Base-by-base conservation (phyloP, 2,113 vertebrate species). In the Anarrhichthys ocellatus region DNA sequence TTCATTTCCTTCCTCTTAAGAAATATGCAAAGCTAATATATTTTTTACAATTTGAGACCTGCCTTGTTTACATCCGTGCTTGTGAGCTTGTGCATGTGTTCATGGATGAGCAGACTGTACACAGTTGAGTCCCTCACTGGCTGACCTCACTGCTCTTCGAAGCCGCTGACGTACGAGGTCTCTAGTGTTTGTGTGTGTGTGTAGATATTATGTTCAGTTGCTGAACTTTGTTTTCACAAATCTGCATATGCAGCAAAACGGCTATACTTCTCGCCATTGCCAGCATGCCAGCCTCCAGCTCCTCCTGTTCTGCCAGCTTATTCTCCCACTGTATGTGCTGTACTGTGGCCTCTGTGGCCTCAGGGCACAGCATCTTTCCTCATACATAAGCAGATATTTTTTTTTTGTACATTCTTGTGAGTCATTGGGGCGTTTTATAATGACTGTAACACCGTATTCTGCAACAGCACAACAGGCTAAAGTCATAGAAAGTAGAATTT, bases 281-380 rank as follows among this genome's bases (percentile, higher is more conserved):
- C 17, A 22, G 48, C 27, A 7, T 32, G 36, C 27, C 50, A 59
- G 50, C 70, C 6, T 15, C 40, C 70, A 22, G 50, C 62, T 73
- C 65, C 65, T 48, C n/a, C 20, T 61, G 73, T 9, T 58, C 34
- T 69, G 29, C 64, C 11, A 5, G 2, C 29, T 24, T 62, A 5
- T 18, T 75, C 64, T 69, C 56, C 56, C 24, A 52, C 72, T 74
- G 27, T 38, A 32, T 44, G 3, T 46, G 22, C 68, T 42, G 13
- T 1, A 9, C 46, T 3, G 11, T 66, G 62, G 9, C 6, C 61
- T 65, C 18, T 27, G 6, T 1, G 5, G 20, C 59, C 59, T 54
- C 46, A 18, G 36, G 59, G 9, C 77, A 29, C 40, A 70, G 42
- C 32, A 2, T 24, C 4, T 11, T 10, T 22, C 62, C 34, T 29